These are phyloP conservation scores for Pammene aurita DNA, from an alignment of 2,888 invertebrate genomes.

Conservation along the genomic window DNA sequence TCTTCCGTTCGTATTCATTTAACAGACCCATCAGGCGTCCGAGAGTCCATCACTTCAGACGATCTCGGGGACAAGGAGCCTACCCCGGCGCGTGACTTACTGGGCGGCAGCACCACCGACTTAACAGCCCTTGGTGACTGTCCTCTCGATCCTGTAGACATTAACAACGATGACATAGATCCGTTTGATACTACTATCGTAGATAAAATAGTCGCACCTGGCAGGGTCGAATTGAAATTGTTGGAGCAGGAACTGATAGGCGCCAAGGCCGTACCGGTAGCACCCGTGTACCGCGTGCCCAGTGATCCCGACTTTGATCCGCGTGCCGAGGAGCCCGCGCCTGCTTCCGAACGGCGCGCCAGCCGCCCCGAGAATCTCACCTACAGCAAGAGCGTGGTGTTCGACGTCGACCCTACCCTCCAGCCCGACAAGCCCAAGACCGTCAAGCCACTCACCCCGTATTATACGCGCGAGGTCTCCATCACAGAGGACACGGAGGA, in stretches of 20 bases:
- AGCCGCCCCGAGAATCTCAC: conserved; percentile 85
- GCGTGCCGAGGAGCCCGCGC: conserved; percentile 84
- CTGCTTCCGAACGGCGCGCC: conserved; percentile 78
- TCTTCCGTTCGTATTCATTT: conserved; percentile 85
- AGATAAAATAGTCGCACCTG: conserved; percentile 87
- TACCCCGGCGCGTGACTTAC: conserved; percentile 84
- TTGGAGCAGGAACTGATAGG: conserved; percentile 90
- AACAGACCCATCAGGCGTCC: conserved; percentile 85
- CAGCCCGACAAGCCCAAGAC: conserved; percentile 86
- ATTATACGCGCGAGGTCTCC: conserved; percentile 87
- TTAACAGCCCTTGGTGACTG: conserved; percentile 86
- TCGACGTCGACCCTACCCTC: conserved; percentile 72
- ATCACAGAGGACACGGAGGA: conserved; percentile 81
- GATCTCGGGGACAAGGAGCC: conserved; percentile 73
- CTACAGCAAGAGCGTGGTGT: conserved; percentile 78
- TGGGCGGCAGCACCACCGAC: conserved; percentile 91
- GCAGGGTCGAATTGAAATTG: conserved; percentile 90
- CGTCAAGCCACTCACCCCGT: conserved; percentile 91
- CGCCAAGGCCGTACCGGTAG: conserved; percentile 53
- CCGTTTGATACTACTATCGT: conserved; percentile 94
- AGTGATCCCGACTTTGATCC: conserved; percentile 94
- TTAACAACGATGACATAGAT: conserved; percentile 85
- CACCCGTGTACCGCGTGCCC: conserved; percentile 71
- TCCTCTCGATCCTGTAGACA: conserved; percentile 85
- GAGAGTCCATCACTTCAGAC: conserved; percentile 82